Percentiles rank a stretch among this genome's conserved stretches.
phyloP scores from a whole-genome alignment of 2,797 vertebrate genomes.

The Hafferia zeledoni region DNA sequence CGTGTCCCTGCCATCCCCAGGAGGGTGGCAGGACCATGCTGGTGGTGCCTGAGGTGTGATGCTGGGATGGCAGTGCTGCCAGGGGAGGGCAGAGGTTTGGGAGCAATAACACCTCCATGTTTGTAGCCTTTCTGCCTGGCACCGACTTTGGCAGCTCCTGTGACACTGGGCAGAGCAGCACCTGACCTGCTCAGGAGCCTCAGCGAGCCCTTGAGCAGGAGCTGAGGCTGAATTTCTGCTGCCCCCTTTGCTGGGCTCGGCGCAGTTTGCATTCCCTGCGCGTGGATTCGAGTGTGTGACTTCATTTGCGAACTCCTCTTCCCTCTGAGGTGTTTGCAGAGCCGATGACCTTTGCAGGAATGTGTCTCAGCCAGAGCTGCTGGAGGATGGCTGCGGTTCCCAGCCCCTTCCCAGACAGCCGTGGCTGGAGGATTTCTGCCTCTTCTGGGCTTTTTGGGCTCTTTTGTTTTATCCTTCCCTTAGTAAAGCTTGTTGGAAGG shows the following conservation, averaged over 20 bases:
- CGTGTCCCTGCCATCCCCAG: fast-evolving
- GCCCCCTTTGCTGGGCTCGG: neutral
- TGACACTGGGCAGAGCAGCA: neutral
- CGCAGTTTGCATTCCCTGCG: neutral
- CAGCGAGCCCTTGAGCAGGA: neutral
- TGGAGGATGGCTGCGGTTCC: fast-evolving
- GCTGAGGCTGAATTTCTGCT: too few species aligned
- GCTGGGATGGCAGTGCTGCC: fast-evolving
- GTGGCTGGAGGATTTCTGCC: neutral
- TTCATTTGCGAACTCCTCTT: neutral
- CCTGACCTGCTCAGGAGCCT: neutral
- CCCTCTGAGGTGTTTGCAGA: neutral
- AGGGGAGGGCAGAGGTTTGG: neutral
- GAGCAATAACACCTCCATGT: fast-evolving
- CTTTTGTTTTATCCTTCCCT: neutral
- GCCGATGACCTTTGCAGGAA: neutral
- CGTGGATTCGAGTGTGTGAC: neutral
- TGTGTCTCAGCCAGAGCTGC: neutral
- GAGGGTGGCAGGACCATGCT: neutral
- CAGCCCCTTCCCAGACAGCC: neutral
- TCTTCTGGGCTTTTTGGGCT: fast-evolving
- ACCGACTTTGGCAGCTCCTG: neutral
- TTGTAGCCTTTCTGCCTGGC: neutral
- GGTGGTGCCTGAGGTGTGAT: neutral
- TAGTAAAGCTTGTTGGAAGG: neutral